Conservation (phyloP, 2,797 vertebrate genomes). For the Pyrocephalus nanus region DNA sequence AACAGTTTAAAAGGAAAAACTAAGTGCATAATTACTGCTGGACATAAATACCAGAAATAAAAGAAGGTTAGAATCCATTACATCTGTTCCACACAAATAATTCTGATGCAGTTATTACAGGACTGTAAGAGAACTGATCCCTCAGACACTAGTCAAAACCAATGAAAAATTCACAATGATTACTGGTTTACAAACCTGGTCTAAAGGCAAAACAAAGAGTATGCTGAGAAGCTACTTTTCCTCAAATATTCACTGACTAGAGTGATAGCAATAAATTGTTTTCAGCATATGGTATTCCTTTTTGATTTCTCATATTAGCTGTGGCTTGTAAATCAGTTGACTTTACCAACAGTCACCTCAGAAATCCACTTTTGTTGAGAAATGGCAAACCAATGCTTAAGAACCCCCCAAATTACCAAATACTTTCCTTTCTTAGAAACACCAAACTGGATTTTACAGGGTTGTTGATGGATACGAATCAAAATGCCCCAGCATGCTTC, state of each 20-base stretch:
- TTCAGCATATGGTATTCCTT: not conserved
- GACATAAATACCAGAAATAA: not conserved
- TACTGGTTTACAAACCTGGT: not conserved
- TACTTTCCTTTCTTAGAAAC: not conserved
- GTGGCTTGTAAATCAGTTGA: not conserved
- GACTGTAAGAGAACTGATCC: not conserved
- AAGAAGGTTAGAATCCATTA: not conserved
- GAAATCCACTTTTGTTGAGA: not conserved
- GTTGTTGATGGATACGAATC: not conserved
- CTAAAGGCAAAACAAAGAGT: not conserved
- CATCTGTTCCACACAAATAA: not conserved
- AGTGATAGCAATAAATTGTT: not conserved
- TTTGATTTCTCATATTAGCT: not conserved
- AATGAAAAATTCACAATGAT: not conserved
- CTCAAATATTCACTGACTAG: not conserved
- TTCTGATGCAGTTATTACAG: not conserved
- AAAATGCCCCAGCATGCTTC: not conserved
- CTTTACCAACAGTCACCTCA: not conserved
- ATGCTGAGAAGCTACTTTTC: not conserved
- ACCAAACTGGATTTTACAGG: not conserved
- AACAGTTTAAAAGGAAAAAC: not conserved
- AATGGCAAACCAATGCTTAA: not conserved
- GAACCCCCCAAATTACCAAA: not conserved
- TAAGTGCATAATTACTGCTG: not conserved
- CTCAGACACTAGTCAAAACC: not conserved